Percentiles rank a stretch among this genome's conserved stretches.
These are phyloP conservation scores for Drosophila lacteicornis DNA, from an alignment of 1,140 invertebrate genomes.

Conservation along the genomic window DNA sequence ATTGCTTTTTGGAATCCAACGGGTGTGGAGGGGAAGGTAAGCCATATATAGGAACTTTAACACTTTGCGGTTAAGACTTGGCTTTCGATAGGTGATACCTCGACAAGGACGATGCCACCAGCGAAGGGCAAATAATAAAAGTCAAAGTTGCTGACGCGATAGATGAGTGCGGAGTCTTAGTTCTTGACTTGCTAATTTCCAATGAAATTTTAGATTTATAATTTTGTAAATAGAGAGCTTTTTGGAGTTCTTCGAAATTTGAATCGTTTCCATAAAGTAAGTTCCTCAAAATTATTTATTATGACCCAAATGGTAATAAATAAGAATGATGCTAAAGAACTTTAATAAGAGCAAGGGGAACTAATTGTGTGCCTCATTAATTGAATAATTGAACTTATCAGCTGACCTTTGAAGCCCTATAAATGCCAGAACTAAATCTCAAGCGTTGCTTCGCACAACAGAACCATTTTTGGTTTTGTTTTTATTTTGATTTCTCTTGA, in stretches of 20 bases:
- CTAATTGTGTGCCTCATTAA: background rate
- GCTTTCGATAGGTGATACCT: conserved; percentile 48
- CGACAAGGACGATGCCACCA: conserved; percentile 30
- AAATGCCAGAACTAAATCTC: background rate
- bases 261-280: background rate
- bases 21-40: conserved; percentile 27
- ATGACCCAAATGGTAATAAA: background rate
- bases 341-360: background rate
- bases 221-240: background rate
- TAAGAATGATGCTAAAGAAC: background rate
- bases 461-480: conserved; percentile 1
- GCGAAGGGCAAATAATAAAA: conserved; percentile 49
- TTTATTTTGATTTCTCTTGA: conserved; percentile 14
- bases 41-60: conserved; percentile 66
- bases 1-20: conserved; percentile 69
- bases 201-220: conserved; percentile 5
- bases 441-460: background rate
- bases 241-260: background rate
- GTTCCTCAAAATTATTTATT: background rate
- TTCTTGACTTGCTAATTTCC: conserved; percentile 2
- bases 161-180: conserved; percentile 4
- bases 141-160: conserved; percentile 5
- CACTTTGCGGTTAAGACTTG: conserved; percentile 73
- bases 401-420: background rate
- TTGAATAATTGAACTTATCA: background rate